Evolutionary conservation across 1,140 invertebrate species (phyloP), one percentile per base, ranked within the genome.

Genomic region (Goniozus legneri): DNA sequence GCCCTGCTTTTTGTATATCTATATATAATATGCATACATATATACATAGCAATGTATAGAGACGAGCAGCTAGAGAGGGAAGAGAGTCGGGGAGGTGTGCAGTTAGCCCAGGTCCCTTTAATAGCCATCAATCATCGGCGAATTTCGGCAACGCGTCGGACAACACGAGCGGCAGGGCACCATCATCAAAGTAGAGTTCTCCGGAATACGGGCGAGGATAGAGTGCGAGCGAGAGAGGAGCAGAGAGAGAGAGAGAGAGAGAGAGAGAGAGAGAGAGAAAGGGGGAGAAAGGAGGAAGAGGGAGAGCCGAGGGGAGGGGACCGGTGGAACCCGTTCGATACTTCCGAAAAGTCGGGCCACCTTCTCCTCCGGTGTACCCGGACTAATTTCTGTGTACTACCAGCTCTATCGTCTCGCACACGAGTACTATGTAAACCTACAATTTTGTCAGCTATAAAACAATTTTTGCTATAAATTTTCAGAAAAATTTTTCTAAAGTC

Each of bases 121-220:
- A 72, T 74, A 70, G 68, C 72, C 70, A 76, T 76, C 72, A 76
- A 75, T 76, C 72, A 76, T 74, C 57, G 43, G 64, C 56, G 64
- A 76, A 75, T 71, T 76, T 76, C 65, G 73, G 73, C 73, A 75
- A 74, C 69, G 67, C 56, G 64, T 66, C 56, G 73, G 71, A 73
- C 73, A 76, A 76, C 71, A 65, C 62, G 33, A 41, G 68, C 66
- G 63, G 61, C 72, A 76, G 73, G 73, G 62, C 60, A 74, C 64
- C 47, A 75, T 74, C 70, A 74, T 47, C 56, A 61, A 62, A 57
- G 70, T 71, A 67, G 73, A 76, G 73, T 72, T 76, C 69, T 69
- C 59, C 64, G 61, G 69, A 62, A 69, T 63, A 44, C 35, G 1
- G 45, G 44, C 47, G 41, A 44, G 41, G 41, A 32, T 18, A 33